Percentiles rank a stretch among this genome's conserved stretches.
Conservation (phyloP, 2,888 invertebrate species). For the Limnephilus rhombicus region DNA sequence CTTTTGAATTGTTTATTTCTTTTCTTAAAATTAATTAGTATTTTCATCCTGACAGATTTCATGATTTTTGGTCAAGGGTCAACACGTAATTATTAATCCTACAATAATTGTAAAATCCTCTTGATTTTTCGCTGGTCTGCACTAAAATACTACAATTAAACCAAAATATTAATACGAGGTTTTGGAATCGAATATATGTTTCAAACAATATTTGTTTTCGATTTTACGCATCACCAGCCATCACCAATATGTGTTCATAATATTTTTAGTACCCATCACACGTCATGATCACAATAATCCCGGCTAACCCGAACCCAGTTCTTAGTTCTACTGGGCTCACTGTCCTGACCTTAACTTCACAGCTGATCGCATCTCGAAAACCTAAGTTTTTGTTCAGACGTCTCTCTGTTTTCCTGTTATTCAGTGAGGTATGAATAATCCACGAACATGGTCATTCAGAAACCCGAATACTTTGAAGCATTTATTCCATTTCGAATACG, state of each 20-base stretch:
- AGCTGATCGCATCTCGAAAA: slow-evolving; percentile 43
- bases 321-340: slow-evolving; percentile 18
- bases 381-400: slow-evolving; percentile 42
- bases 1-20: too few species aligned
- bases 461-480: not conserved
- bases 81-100: too few species aligned
- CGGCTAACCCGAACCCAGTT: not conserved
- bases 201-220: not conserved
- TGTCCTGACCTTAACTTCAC: slow-evolving; percentile 23
- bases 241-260: not conserved
- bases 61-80: too few species aligned
- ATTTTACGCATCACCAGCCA: not conserved
- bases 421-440: slow-evolving; percentile 32
- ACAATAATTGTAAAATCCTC: too few species aligned
- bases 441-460: not conserved
- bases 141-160: not conserved
- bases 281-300: not conserved
- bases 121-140: too few species aligned
- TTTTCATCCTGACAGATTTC: too few species aligned
- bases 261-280: slow-evolving; percentile 17
- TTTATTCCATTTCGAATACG: not conserved
- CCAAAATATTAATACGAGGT: not conserved
- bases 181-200: not conserved
- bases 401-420: slow-evolving; percentile 25
- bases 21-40: too few species aligned